These are phyloP conservation scores for Orthonyx spaldingii DNA, from an alignment of 2,113 vertebrate genomes.

Conservation along the genomic window DNA sequence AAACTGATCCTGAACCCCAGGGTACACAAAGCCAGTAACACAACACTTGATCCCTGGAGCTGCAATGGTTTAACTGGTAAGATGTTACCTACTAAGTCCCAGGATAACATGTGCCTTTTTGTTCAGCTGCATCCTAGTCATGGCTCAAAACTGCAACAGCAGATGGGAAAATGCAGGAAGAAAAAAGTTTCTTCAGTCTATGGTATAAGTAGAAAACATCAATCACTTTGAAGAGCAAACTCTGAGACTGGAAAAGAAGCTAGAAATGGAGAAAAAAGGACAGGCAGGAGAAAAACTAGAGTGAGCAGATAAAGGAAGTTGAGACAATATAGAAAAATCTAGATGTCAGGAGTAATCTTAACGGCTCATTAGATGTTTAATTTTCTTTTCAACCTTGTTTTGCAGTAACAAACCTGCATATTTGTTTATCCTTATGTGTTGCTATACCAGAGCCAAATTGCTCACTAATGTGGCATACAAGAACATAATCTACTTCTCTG, in stretches of 20 bases:
- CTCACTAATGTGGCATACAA: not conserved
- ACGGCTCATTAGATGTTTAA: not conserved
- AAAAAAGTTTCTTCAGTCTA: not conserved
- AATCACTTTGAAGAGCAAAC: not conserved
- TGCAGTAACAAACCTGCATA: not conserved
- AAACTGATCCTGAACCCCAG: not conserved
- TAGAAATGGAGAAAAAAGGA: not conserved
- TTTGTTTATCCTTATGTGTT: not conserved
- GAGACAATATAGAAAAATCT: not conserved
- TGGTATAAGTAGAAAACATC: not conserved
- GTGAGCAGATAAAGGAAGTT: not conserved
- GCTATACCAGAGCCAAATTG: not conserved
- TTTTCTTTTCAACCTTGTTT: not conserved
- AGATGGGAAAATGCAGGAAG: not conserved
- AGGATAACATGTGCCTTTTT: not conserved
- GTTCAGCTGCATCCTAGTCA: not conserved
- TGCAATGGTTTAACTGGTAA: not conserved
- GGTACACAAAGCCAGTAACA: not conserved
- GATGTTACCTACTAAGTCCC: not conserved
- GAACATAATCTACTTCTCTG: not conserved
- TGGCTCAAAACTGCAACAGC: not conserved
- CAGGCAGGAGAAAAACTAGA: not conserved
- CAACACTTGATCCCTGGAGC: not conserved
- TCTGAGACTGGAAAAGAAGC: not conserved
- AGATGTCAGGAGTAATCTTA: not conserved